Base-by-base conservation (phyloP, 2,113 vertebrate species). In the Naja naja region DNA sequence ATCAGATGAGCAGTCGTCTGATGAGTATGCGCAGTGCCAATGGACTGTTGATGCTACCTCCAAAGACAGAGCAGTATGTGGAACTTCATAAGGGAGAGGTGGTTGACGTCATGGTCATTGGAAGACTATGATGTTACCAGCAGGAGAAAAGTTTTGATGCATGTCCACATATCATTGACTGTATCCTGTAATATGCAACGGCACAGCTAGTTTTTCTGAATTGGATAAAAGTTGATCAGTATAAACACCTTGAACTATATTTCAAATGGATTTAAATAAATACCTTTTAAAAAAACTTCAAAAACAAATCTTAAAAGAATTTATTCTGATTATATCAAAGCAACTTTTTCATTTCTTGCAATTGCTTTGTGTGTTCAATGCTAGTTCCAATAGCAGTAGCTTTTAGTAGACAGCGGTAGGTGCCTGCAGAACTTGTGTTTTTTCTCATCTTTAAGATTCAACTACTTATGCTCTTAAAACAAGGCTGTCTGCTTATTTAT, bases 141-240 rank as follows among this genome's bases (percentile, higher is more conserved):
- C 96, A 97, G 97, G 96, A 97, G 97, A 90, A 98, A 97, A 96
- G 98, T 98, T 98, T 98, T 98, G 98, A 99, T 99, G 99, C 99
- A 99, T 99, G 99, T 99, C 98, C 98, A 99, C 99, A 99, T 99
- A 99, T 99, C 99, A 99, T 99, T 99, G 99, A 99, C 99, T 99
- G 98, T 98, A 99, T 99, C 99, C 99, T 99, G 99, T 99, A 99
- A 99, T 99, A 99, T 99, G 99, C 99, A 99, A 99, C 95, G 99
- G 99, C 99, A 99, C 99, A 99, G 99, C 99, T 99, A 99, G 99
- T 99, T 99, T 99, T 99, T 99, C 97, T 98, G 98, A 99, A 99
- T 99, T 99, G 99, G 98, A 99, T 98, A 99, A 99, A 97, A 98
- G 98, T 99, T 99, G 98, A 98, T 98, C 97, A 99, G 98, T 99